Conservation (phyloP, 2,113 vertebrate genomes). For the Polypterus bichir region DNA sequence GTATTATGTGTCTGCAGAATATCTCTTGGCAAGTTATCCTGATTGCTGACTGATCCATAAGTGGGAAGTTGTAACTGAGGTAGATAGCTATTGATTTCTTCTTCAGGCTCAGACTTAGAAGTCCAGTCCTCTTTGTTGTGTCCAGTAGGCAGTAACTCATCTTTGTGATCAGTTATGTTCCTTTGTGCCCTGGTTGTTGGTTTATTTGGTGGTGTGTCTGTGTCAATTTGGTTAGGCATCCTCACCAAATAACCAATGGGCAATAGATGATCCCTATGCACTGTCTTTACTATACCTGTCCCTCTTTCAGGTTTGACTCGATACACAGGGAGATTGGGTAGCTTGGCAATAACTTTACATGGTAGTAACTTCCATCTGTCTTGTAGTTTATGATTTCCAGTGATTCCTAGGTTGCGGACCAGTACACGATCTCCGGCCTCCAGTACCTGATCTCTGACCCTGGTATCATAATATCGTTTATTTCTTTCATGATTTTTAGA, state of each 20-base stretch:
- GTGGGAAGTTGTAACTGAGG: neutral
- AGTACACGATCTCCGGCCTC: slow-evolving; percentile 1
- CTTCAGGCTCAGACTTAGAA: neutral
- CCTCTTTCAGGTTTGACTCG: neutral
- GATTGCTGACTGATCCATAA: neutral
- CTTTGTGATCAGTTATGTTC: neutral
- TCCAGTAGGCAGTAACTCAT: neutral
- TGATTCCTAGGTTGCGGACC: neutral
- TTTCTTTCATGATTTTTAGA: neutral
- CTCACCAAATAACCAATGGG: slow-evolving; percentile 1
- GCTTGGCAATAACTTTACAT: neutral
- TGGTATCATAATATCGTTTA: neutral
- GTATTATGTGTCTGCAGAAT: neutral
- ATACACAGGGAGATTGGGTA: neutral
- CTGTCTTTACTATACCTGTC: slow-evolving; percentile 1
- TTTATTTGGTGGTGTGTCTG: neutral
- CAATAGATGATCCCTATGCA: neutral
- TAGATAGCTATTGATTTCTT: neutral
- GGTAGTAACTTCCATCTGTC: slow-evolving; percentile 1
- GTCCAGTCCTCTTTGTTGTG: neutral
- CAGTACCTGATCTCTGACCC: neutral
- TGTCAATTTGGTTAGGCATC: neutral
- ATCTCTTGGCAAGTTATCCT: neutral
- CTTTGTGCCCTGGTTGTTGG: neutral
- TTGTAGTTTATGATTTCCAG: neutral